phyloP scores from a whole-genome alignment of 1,140 invertebrate genomes.

The Grapholita molesta region DNA sequence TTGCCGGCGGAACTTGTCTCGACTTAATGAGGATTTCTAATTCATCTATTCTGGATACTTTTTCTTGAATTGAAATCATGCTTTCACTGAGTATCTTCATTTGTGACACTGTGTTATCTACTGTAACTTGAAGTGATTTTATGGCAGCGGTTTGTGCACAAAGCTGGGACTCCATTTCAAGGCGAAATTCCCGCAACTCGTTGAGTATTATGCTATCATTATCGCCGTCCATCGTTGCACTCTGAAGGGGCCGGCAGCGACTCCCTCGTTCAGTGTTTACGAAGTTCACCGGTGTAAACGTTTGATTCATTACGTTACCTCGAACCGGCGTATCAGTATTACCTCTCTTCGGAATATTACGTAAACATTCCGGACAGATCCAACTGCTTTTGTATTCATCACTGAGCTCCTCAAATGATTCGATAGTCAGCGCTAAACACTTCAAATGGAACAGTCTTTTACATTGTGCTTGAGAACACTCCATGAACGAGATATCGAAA shows the following conservation, averaged over 20 bases:
- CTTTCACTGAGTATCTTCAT: background rate
- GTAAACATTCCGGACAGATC: constrained; percentile 21
- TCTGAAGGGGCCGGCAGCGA: background rate
- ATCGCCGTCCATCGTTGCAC: background rate
- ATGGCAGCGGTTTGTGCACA: background rate
- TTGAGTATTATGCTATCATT: constrained; percentile 1
- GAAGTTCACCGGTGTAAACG: constrained; percentile 19
- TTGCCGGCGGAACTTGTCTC: background rate
- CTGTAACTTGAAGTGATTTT: background rate
- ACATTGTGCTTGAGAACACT: constrained; percentile 19
- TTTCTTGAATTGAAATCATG: background rate
- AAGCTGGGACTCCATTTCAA: background rate
- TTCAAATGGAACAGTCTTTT: constrained; percentile 20
- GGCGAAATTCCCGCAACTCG: constrained; percentile 13
- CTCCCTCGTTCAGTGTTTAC: constrained; percentile 17
- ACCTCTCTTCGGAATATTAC: constrained; percentile 9
- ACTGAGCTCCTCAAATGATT: constrained; percentile 14
- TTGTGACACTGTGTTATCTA: background rate
- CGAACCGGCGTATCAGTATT: constrained; percentile 21
- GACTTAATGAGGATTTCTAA: background rate
- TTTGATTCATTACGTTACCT: constrained; percentile 19
- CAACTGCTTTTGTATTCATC: constrained; percentile 19
- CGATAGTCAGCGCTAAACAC: background rate
- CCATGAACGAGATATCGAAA: constrained; percentile 21
- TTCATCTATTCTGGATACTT: background rate